Conservation (phyloP, 2,113 vertebrate species). For the Mandrillus leucophaeus region DNA sequence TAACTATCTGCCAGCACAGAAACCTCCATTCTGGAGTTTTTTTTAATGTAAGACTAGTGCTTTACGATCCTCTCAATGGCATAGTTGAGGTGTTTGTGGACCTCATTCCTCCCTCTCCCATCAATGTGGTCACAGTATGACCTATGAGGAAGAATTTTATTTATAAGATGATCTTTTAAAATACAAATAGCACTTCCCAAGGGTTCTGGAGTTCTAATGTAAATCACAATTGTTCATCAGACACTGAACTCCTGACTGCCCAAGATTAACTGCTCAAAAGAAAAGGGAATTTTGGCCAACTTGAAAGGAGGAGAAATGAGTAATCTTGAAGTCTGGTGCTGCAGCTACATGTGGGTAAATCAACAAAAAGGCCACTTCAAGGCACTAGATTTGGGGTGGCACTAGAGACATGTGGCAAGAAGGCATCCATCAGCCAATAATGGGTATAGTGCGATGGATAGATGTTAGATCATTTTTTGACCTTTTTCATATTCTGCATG, state of each 20-base stretch:
- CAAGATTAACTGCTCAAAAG: neutral
- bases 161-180: neutral
- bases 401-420: neutral
- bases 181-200: neutral
- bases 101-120: fast-evolving
- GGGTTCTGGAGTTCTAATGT: neutral
- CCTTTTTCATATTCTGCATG: neutral
- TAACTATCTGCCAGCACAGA: neutral
- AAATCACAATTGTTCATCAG: neutral
- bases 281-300: neutral
- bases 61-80: neutral
- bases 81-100: fast-evolving
- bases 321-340: neutral
- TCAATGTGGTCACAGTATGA: neutral
- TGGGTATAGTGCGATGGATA: neutral
- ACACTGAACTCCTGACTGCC: neutral
- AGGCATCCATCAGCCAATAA: too few relatives aligned
- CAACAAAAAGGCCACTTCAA: neutral
- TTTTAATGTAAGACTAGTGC: too few relatives aligned
- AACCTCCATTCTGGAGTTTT: neutral
- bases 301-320: neutral
- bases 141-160: neutral
- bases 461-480: neutral
- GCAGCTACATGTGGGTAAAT: too few relatives aligned
- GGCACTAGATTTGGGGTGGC: neutral